These are phyloP conservation scores for Enteromius radiatus DNA, from an alignment of 2,797 vertebrate species.

Conservation along the genomic window DNA sequence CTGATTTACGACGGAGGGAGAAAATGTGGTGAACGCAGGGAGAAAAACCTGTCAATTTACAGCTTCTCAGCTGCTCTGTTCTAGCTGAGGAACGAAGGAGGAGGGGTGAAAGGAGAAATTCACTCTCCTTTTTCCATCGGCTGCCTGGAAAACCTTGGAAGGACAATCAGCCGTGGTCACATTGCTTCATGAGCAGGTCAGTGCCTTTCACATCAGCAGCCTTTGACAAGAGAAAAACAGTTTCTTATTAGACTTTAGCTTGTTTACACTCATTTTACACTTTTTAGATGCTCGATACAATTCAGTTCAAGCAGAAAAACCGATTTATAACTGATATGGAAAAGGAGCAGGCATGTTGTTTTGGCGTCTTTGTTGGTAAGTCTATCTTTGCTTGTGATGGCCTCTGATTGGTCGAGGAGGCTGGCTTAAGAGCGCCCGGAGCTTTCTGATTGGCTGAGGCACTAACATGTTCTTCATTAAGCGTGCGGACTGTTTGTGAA, in stretches of 20 bases:
- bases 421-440: constrained; percentile 64
- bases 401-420: constrained; percentile 62
- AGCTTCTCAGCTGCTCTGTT: constrained; percentile 68
- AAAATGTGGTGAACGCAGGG: not conserved
- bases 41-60: constrained; percentile 62
- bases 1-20: not conserved
- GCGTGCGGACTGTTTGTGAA: constrained; percentile 68
- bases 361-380: constrained; percentile 52
- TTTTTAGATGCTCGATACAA: not conserved
- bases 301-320: not conserved
- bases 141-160: constrained; percentile 64
- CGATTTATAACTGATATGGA: constrained; percentile 12
- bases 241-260: constrained; percentile 37
- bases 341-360: constrained; percentile 5
- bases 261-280: not conserved
- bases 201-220: constrained; percentile 49
- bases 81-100: constrained; percentile 64
- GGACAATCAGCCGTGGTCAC: constrained; percentile 61
- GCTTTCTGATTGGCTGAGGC: constrained; percentile 70
- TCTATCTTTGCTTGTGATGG: constrained; percentile 59
- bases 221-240: not conserved
- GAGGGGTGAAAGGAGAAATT: constrained; percentile 61
- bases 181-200: constrained; percentile 65
- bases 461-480: constrained; percentile 78
- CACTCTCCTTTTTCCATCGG: constrained; percentile 66